phyloP scores from a whole-genome alignment of 2,888 invertebrate genomes.

The Napeogenes inachia region DNA sequence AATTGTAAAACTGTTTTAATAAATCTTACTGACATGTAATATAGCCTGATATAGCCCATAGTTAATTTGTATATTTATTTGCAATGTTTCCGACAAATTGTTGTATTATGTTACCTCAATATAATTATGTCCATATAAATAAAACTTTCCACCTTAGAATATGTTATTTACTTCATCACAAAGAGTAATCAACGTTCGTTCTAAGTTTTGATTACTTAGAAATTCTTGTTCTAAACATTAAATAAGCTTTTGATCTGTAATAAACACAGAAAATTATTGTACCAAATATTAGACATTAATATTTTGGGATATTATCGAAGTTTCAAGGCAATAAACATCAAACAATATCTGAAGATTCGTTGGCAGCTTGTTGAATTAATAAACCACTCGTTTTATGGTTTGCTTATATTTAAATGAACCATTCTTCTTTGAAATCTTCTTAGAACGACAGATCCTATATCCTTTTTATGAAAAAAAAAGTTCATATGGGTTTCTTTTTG shows the following conservation, averaged over 20 bases:
- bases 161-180: slow-evolving; percentile 1
- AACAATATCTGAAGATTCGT: slow-evolving; percentile 2
- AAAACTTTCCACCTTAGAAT: not conserved
- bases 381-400: not conserved
- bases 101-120: slow-evolving; percentile 9
- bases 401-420: not conserved
- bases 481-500: too few relatives aligned
- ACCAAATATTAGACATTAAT: slow-evolving; percentile 2
- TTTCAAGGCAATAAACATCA: slow-evolving; percentile 5
- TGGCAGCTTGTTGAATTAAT: slow-evolving; percentile 7
- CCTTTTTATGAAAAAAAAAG: too few relatives aligned
- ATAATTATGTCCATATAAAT: not conserved
- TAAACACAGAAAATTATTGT: slow-evolving; percentile 14
- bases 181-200: slow-evolving; percentile 6
- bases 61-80: too few relatives aligned
- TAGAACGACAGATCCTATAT: not conserved
- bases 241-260: slow-evolving; percentile 26
- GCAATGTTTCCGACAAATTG: not conserved
- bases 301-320: slow-evolving; percentile 4
- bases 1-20: too few relatives aligned
- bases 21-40: too few relatives aligned
- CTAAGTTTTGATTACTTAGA: slow-evolving; percentile 35
- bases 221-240: slow-evolving; percentile 31
- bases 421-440: not conserved
- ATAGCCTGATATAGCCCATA: too few relatives aligned